Base-by-base conservation (phyloP, 2,797 vertebrate genomes). In the Sebastes taczanowskii region DNA sequence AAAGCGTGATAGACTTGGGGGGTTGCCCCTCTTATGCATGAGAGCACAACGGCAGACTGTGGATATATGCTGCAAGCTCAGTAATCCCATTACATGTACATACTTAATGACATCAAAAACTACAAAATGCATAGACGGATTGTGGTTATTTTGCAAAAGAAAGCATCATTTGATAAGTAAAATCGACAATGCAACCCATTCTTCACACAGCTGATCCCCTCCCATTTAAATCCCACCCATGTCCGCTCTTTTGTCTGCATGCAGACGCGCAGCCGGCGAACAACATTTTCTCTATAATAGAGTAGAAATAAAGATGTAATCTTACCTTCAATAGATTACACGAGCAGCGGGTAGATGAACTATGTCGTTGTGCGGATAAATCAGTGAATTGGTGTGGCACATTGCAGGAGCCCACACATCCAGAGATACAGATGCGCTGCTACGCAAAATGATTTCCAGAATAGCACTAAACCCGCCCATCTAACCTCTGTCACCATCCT, bases 201-300 rank as follows among this genome's bases (percentile, higher is more conserved):
- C 82, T 89, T 77, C 77, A 49, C 64, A 63, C 92, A 93, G 90
- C 91, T 94, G 93, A 94, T 90, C 92, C 85, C 90, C 92, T 93
- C 93, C 93, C 89, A 92, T 94, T 90, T 91, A 94, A 94, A 94
- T 94, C 95, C 91, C 93, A 93, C 92, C 94, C 94, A 94, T 90
- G 91, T 92, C 91, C 85, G 80, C 90, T 93, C 87, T 93, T 91
- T 94, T 94, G 94, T 94, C 85, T 88, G 77, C 82, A 83, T 88
- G 78, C 81, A 83, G 71, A 80, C 67, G 34, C n/a, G 38, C 27
- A 88, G 66, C 83, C 88, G 81, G 85, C 38, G 73, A 81, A 75
- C 34, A 32, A 58, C 32, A 34, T 56, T 16, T 2, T 38, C 38
- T 18, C 16, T 2, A 4, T 35, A 59, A n/a, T 29, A 2, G 2